Evolutionary conservation across 1,140 invertebrate species (phyloP).

Genomic region (Drosophila chauvacae): DNA sequence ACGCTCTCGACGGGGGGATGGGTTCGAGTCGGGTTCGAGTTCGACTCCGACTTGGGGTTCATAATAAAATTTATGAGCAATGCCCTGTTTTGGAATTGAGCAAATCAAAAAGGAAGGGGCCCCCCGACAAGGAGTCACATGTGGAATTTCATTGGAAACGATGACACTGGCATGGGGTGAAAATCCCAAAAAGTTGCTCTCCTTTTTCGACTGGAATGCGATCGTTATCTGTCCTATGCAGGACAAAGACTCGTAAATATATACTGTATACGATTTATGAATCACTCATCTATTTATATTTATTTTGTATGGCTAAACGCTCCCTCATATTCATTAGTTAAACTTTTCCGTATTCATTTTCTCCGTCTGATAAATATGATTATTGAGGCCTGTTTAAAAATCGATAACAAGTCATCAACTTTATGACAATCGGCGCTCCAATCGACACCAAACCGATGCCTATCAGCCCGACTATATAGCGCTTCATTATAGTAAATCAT

Average conservation of each 20-base stretch:
- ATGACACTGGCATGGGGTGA: conserved; percentile 24
- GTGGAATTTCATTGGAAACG: conserved; percentile 39
- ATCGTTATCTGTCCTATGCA: conserved; percentile 10
- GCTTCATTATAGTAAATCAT: conserved; percentile 82
- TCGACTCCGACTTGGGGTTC: conserved; percentile 45
- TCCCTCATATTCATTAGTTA: conserved; percentile 12
- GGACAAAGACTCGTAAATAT: neutral
- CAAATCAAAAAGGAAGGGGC: conserved; percentile 31
- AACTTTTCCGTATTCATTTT: conserved; percentile 11
- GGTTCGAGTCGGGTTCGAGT: conserved; percentile 31
- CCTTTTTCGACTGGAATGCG: conserved; percentile 35
- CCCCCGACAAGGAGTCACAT: conserved; percentile 19
- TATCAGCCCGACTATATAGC: conserved; percentile 70
- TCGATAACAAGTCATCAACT: conserved; percentile 82
- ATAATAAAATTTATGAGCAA: conserved; percentile 83
- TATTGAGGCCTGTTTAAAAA: conserved; percentile 78
- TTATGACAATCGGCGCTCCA: conserved; percentile 52
- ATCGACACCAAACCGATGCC: conserved; percentile 62
- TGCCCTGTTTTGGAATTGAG: conserved; percentile 58
- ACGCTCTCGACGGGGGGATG: conserved; percentile 68
- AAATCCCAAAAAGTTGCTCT: conserved; percentile 37
- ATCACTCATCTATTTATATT: neutral
- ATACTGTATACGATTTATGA: neutral
- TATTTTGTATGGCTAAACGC: neutral
- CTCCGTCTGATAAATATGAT: conserved; percentile 46